Conservation (phyloP, 2,113 vertebrate genomes). For the Peromyscus leucopus region DNA sequence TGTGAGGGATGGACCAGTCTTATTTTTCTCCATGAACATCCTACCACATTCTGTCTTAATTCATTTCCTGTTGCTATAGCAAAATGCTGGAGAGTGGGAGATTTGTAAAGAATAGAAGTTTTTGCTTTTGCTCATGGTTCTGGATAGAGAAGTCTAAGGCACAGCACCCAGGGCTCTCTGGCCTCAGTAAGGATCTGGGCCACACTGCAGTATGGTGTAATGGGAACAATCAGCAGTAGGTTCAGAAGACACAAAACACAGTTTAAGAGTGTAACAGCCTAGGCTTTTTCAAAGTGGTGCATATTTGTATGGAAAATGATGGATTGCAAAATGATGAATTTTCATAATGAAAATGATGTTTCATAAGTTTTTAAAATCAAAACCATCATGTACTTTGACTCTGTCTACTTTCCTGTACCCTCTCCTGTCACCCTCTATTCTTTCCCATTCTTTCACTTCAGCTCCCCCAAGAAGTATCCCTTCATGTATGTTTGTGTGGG, state of each 20-base stretch:
- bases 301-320: not conserved
- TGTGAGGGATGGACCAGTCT: not conserved
- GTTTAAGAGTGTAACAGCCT: not conserved
- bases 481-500: not conserved
- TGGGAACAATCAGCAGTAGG: too few relatives aligned
- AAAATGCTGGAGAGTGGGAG: not conserved
- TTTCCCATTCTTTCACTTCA: not conserved
- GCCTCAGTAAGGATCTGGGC: not conserved
- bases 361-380: not conserved
- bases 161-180: too few relatives aligned
- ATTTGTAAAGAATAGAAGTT: not conserved
- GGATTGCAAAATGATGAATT: not conserved
- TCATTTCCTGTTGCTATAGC: not conserved
- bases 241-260: not conserved
- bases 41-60: not conserved
- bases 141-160: not conserved
- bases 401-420: not conserved
- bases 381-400: not conserved
- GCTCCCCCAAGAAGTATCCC: not conserved
- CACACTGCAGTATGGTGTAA: not conserved
- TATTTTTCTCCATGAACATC: not conserved
- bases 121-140: not conserved
- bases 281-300: not conserved
- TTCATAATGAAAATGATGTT: too few relatives aligned
- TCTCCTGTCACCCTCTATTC: not conserved